phyloP scores from a whole-genome alignment of 30 jellyfish, hydroid and myxozoan genomes.

The Hydra vulgaris region DNA sequence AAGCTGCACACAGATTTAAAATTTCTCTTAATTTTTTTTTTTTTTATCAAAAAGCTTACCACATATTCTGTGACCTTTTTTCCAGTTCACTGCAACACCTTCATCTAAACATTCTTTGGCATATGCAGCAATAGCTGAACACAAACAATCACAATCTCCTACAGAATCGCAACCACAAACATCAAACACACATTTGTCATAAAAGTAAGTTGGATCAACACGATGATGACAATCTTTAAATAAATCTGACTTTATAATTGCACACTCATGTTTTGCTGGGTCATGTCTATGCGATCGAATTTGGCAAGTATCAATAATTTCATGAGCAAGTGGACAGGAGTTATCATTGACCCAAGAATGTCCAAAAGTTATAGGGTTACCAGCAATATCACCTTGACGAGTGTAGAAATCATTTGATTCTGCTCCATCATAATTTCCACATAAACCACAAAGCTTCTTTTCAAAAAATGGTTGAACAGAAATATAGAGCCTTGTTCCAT shows the following conservation, averaged over 20 bases:
- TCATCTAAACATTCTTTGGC: slow-evolving; percentile 45
- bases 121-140: slow-evolving; percentile 69
- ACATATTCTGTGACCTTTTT: slow-evolving; percentile 49
- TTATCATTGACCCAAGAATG: slow-evolving; percentile 49
- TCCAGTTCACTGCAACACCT: slow-evolving; percentile 53
- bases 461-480: slow-evolving; percentile 30
- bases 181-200: slow-evolving; percentile 65
- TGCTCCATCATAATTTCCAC: slow-evolving; percentile 63
- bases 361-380: slow-evolving; percentile 44
- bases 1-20: no score
- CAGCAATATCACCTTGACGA: slow-evolving; percentile 50
- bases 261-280: slow-evolving; percentile 36
- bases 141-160: slow-evolving; percentile 72
- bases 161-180: slow-evolving; percentile 66
- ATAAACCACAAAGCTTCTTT: slow-evolving; percentile 55
- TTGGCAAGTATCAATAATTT: slow-evolving; percentile 40
- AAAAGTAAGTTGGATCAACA: slow-evolving; percentile 57
- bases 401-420: slow-evolving; percentile 52
- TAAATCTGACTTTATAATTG: slow-evolving; percentile 38
- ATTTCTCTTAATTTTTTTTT: no score
- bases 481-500: slow-evolving; percentile 57
- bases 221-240: slow-evolving; percentile 47
- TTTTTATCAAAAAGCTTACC: slow-evolving; percentile 34
- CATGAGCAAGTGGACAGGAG: slow-evolving; percentile 45
- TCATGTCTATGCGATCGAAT: slow-evolving; percentile 24